phyloP scores from a whole-genome alignment of 2,113 vertebrate species.

The Synchiropus splendidus region DNA sequence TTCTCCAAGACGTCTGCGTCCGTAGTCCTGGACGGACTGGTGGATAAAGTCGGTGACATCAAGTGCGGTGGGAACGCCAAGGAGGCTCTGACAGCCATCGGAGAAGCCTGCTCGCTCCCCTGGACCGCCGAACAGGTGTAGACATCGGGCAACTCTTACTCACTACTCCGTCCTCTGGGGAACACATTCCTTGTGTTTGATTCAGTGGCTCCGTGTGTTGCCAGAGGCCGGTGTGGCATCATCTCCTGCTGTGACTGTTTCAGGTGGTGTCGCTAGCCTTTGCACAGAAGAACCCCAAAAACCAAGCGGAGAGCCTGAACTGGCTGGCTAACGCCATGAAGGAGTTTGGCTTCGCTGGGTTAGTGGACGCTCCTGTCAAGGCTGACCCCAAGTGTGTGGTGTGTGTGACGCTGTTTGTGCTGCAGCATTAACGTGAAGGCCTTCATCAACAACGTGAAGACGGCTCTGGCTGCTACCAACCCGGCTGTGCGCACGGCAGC shows the following conservation, averaged over 20 bases:
- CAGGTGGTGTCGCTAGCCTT: conserved; percentile 90
- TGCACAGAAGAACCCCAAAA: conserved; percentile 97
- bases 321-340: conserved; percentile 96
- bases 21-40: conserved; percentile 85
- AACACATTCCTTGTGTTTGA: too few species aligned
- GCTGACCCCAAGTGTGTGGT: too few species aligned
- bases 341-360: conserved; percentile 97
- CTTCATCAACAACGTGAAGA: conserved; percentile 96
- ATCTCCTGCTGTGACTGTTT: background rate
- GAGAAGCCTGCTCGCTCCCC: conserved; percentile 79
- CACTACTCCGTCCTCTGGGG: too few species aligned
- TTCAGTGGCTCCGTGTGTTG: too few species aligned
- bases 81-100: conserved; percentile 86
- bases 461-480: conserved; percentile 91
- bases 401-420: background rate
- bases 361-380: background rate
- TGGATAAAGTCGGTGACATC: conserved; percentile 92
- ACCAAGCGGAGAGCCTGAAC: conserved; percentile 91
- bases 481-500: conserved; percentile 89
- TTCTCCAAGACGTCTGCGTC: conserved; percentile 92
- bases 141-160: too few species aligned
- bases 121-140: conserved; percentile 95
- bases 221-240: too few species aligned
- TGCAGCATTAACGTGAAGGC: conserved; percentile 89
- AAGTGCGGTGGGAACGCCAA: conserved; percentile 94